These are phyloP conservation scores for Melospiza georgiana DNA, from an alignment of 2,113 vertebrate genomes.

Conservation along the genomic window DNA sequence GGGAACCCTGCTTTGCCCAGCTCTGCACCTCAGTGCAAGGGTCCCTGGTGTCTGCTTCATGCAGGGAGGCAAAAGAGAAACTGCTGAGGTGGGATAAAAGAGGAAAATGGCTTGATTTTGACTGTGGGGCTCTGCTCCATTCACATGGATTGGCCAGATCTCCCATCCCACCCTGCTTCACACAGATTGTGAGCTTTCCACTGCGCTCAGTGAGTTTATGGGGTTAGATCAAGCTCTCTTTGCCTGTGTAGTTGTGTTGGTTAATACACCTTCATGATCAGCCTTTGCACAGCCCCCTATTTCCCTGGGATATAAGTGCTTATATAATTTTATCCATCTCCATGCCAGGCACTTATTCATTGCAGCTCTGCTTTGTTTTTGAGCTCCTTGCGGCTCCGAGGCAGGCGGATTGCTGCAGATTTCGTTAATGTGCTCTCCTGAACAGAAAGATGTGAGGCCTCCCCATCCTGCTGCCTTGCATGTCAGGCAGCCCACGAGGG, in stretches of 20 bases:
- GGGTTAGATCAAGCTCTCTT: not conserved
- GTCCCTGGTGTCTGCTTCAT: not conserved
- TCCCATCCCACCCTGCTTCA: not conserved
- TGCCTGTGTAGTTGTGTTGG: not conserved
- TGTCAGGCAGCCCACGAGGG: not conserved
- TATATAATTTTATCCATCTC: not conserved
- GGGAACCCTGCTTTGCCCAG: fast-evolving
- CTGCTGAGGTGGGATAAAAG: not conserved
- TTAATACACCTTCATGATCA: not conserved
- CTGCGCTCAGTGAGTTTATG: not conserved
- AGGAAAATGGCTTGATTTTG: not conserved
- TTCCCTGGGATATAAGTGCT: not conserved
- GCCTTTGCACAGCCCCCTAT: not conserved
- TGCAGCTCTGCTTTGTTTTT: not conserved
- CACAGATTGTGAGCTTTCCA: not conserved
- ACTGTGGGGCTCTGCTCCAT: not conserved
- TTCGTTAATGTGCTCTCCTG: not conserved
- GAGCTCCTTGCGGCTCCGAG: not conserved
- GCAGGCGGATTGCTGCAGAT: not conserved
- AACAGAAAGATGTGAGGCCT: not conserved
- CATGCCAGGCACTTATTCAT: not conserved
- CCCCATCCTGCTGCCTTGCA: not conserved
- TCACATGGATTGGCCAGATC: not conserved
- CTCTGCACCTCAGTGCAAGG: not conserved
- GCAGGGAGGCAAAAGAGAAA: not conserved